Conservation (phyloP, 2,888 invertebrate species). For the Scaptomyza tumidula region DNA sequence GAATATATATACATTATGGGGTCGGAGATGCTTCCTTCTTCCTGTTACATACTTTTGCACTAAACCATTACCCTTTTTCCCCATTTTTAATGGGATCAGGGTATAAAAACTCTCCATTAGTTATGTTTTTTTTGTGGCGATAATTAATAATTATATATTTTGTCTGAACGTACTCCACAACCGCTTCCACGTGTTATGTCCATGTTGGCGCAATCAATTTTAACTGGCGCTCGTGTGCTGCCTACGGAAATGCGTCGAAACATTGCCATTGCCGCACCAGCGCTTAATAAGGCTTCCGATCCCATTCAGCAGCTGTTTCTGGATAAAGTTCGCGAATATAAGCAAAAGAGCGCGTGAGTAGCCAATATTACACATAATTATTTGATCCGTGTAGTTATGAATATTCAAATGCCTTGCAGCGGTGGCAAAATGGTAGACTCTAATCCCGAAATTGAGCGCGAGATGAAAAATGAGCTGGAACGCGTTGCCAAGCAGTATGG, state of each 20-base stretch:
- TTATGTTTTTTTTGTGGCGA: too few relatives aligned
- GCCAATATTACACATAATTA: background rate
- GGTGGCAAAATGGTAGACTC: slow-evolving; percentile 93
- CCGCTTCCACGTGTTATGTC: too few relatives aligned
- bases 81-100: too few relatives aligned
- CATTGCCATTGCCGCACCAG: slow-evolving; percentile 89
- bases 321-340: slow-evolving; percentile 96
- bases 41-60: too few relatives aligned
- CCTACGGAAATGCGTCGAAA: slow-evolving; percentile 88
- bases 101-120: too few relatives aligned
- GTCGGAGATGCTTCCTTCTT: too few relatives aligned
- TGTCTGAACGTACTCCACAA: too few relatives aligned
- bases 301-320: slow-evolving; percentile 97
- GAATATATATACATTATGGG: too few relatives aligned
- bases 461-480: slow-evolving; percentile 91
- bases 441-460: slow-evolving; percentile 90
- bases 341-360: slow-evolving; percentile 92
- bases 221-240: slow-evolving; percentile 85
- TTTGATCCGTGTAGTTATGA: background rate
- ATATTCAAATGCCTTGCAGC: slow-evolving; percentile 84
- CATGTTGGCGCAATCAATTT: slow-evolving; percentile 86
- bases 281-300: slow-evolving; percentile 90
- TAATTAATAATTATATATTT: too few relatives aligned
- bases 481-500: slow-evolving; percentile 92
- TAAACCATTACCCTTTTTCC: too few relatives aligned